phyloP scores from a whole-genome alignment of 2,888 invertebrate genomes.

The Prosopocoilus inquinatus region DNA sequence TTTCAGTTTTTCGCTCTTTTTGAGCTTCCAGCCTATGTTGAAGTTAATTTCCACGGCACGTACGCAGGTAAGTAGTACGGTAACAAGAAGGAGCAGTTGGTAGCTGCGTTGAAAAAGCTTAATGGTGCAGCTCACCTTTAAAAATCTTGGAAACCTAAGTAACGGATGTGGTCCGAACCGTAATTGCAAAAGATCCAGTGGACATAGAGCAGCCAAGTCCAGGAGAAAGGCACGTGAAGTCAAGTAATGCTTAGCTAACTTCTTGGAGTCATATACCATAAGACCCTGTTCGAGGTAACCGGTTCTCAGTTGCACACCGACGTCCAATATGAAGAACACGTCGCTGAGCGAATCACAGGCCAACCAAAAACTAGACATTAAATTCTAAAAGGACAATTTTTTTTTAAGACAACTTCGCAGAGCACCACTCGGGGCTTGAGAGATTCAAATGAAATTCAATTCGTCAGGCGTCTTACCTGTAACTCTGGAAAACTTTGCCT shows the following conservation, averaged over 20 bases:
- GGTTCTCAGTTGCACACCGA: constrained; percentile 88
- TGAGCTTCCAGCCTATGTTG: too few species aligned
- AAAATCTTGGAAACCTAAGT: constrained; percentile 83
- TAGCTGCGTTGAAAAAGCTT: too few species aligned
- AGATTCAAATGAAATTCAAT: neutral
- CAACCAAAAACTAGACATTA: constrained; percentile 75
- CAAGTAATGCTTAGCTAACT: constrained; percentile 86
- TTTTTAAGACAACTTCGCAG: neutral
- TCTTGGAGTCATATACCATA: constrained; percentile 90
- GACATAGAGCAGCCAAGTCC: constrained; percentile 79
- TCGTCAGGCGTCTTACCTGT: constrained; percentile 54
- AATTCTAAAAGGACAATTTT: constrained; percentile 38
- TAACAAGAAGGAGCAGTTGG: too few species aligned
- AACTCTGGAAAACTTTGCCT: constrained; percentile 93
- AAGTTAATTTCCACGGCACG: too few species aligned
- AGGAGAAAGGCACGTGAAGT: constrained; percentile 80
- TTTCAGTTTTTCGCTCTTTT: too few species aligned
- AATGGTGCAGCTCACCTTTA: too few species aligned
- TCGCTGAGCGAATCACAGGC: constrained; percentile 83
- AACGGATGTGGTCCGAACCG: constrained; percentile 79
- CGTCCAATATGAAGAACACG: constrained; percentile 82
- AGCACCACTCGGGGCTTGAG: neutral
- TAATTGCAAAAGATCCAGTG: constrained; percentile 84
- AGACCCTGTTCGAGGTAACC: constrained; percentile 94
- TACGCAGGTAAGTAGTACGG: too few species aligned